Evolutionary conservation across 1,140 invertebrate species (phyloP).

Genomic region (Conus ventricosus): DNA sequence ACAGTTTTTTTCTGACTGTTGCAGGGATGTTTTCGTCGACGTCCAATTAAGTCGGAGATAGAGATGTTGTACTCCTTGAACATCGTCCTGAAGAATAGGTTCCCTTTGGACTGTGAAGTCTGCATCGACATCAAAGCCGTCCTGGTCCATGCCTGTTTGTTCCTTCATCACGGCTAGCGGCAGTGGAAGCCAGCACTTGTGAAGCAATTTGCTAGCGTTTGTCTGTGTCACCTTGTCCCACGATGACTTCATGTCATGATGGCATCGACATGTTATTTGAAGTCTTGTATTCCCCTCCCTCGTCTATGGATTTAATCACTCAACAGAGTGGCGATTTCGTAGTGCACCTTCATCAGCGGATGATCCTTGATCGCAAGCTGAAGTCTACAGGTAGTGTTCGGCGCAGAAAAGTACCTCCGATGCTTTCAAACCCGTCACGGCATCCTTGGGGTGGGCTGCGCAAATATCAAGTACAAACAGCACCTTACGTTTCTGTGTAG

Average conservation of each 20-base stretch:
- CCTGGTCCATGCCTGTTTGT: neutral
- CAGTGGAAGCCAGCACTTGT: no score
- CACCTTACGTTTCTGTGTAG: no score
- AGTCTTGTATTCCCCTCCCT: neutral
- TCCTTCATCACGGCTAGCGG: neutral
- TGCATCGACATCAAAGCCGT: no score
- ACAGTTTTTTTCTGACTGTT: neutral
- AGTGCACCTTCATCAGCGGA: slow-evolving; percentile 41
- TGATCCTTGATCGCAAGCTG: slow-evolving; percentile 50
- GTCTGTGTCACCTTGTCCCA: no score
- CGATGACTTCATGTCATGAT: neutral
- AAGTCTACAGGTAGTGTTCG: slow-evolving; percentile 42
- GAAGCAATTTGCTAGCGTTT: no score
- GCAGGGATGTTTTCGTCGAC: no score
- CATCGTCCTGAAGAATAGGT: neutral
- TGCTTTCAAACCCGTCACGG: neutral
- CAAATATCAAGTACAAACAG: slow-evolving; percentile 41
- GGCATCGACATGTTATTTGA: neutral
- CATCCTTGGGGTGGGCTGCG: slow-evolving; percentile 34
- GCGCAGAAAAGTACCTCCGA: slow-evolving; percentile 39
- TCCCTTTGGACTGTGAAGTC: no score
- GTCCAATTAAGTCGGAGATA: neutral
- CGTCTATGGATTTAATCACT: neutral
- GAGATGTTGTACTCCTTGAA: neutral
- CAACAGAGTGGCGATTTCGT: neutral